phyloP scores from a whole-genome alignment of 2,797 vertebrate genomes.

The Pipistrellus pygmaeus region DNA sequence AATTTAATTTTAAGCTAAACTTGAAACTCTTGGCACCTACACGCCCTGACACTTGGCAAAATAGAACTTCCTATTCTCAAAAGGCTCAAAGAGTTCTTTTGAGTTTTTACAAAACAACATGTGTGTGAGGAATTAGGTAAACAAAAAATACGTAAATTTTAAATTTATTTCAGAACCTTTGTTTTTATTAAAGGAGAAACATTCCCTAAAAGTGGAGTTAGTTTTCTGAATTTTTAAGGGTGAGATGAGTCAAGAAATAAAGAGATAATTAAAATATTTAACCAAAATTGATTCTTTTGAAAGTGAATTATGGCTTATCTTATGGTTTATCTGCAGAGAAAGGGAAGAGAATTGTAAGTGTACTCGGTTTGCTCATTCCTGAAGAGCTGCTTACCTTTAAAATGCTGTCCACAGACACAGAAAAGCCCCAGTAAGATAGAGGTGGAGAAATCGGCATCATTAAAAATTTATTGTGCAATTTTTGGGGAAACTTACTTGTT shows the following conservation, averaged over 20 bases:
- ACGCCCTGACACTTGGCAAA: constrained; percentile 49
- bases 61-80: constrained; percentile 61
- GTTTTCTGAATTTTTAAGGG: constrained; percentile 47
- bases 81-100: constrained; percentile 50
- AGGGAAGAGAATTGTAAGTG: background rate
- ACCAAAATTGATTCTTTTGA: background rate
- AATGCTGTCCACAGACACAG: background rate
- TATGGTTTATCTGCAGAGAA: background rate
- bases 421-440: background rate
- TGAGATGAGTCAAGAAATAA: background rate
- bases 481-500: constrained; percentile 9
- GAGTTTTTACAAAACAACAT: constrained; percentile 70
- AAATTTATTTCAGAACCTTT: constrained; percentile 50
- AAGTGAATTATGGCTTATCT: constrained; percentile 14
- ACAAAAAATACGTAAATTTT: constrained; percentile 59
- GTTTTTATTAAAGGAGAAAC: constrained; percentile 55
- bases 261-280: constrained; percentile 1
- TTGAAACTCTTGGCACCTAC: constrained; percentile 65
- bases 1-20: constrained; percentile 72
- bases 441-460: background rate
- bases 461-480: background rate
- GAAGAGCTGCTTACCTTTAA: background rate
- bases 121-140: constrained; percentile 59
- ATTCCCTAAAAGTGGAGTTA: constrained; percentile 38
- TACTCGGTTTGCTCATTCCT: background rate